A percentile compares a stretch with the other conserved stretches of the same genome.
These are phyloP conservation scores for Amorpha juglandis DNA, from an alignment of 2,888 invertebrate species.

Conservation along the genomic window DNA sequence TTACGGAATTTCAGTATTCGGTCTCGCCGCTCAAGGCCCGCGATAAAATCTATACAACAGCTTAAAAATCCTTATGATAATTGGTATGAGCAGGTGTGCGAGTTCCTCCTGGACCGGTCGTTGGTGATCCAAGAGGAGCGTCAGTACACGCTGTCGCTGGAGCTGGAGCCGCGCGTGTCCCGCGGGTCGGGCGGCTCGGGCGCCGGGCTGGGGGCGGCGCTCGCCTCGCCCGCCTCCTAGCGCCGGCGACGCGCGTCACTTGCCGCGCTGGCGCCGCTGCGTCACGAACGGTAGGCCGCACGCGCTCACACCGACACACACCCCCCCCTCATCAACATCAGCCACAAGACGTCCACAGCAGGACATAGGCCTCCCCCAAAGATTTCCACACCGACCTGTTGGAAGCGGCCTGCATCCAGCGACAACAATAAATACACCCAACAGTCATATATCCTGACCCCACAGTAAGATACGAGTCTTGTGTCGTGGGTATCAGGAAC, in stretches of 20 bases:
- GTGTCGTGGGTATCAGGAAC: no score
- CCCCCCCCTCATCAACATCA: no score
- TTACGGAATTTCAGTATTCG: no score
- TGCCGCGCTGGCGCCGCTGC: constrained; percentile 72
- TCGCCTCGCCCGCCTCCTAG: constrained; percentile 73
- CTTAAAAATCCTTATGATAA: no score
- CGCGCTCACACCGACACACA: constrained; percentile 32
- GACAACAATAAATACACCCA: no score
- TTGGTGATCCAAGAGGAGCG: constrained; percentile 92
- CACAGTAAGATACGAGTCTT: no score
- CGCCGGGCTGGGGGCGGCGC: constrained; percentile 41
- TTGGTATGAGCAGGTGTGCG: constrained; percentile 66
- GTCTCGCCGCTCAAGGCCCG: no score
- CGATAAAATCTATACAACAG: no score
- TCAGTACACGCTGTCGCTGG: constrained; percentile 91
- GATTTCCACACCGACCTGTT: no score
- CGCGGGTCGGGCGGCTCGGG: constrained; percentile 63
- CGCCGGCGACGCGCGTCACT: constrained; percentile 79
- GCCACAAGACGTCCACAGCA: no score
- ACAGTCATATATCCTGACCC: no score
- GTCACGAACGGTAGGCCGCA: constrained; percentile 59
- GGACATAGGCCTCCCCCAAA: neutral
- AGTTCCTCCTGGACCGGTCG: constrained; percentile 91
- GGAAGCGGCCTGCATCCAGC: no score
- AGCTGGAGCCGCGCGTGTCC: constrained; percentile 91